Evolutionary conservation across 2,113 vertebrate species (phyloP).

Genomic region (Lycocorax pyrrhopterus): DNA sequence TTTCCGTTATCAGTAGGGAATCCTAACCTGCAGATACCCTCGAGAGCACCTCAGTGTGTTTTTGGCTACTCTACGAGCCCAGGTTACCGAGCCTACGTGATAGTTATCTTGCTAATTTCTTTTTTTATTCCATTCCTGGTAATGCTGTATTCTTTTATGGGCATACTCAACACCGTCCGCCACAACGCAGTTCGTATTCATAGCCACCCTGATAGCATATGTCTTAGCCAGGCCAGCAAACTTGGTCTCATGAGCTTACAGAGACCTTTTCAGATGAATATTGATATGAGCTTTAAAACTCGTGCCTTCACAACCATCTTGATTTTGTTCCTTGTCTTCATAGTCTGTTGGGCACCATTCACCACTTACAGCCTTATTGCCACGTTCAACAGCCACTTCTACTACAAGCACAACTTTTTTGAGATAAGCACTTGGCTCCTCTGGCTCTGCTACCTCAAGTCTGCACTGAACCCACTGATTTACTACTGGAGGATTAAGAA

Average conservation of each 20-base stretch:
- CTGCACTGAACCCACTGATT: slow-evolving; percentile 95
- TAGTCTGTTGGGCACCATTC: slow-evolving; percentile 92
- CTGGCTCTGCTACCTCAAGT: slow-evolving; percentile 99
- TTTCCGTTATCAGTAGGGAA: slow-evolving; percentile 88
- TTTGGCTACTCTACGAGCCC: slow-evolving; percentile 86
- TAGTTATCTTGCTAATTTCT: slow-evolving; percentile 85
- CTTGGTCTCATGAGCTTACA: slow-evolving; percentile 94
- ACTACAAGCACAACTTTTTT: slow-evolving; percentile 90
- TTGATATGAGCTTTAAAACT: slow-evolving; percentile 99
- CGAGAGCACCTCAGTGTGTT: slow-evolving; percentile 93
- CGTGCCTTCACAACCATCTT: slow-evolving; percentile 99
- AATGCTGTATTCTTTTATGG: slow-evolving; percentile 95
- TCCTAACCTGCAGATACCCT: slow-evolving; percentile 85
- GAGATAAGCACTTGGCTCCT: slow-evolving; percentile 97
- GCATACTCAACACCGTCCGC: slow-evolving; percentile 93
- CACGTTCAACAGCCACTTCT: slow-evolving; percentile 89
- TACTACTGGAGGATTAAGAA: slow-evolving; percentile 99
- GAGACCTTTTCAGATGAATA: slow-evolving; percentile 93
- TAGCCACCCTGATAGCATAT: slow-evolving; percentile 91
- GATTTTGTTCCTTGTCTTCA: slow-evolving; percentile 95
- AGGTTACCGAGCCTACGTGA: slow-evolving; percentile 86
- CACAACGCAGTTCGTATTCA: slow-evolving; percentile 95
- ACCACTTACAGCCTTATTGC: slow-evolving; percentile 91
- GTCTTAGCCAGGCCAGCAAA: slow-evolving; percentile 95
- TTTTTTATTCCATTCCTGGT: slow-evolving; percentile 93